Conservation (phyloP, 1,140 invertebrate species). For the Drosophila tsacasi region DNA sequence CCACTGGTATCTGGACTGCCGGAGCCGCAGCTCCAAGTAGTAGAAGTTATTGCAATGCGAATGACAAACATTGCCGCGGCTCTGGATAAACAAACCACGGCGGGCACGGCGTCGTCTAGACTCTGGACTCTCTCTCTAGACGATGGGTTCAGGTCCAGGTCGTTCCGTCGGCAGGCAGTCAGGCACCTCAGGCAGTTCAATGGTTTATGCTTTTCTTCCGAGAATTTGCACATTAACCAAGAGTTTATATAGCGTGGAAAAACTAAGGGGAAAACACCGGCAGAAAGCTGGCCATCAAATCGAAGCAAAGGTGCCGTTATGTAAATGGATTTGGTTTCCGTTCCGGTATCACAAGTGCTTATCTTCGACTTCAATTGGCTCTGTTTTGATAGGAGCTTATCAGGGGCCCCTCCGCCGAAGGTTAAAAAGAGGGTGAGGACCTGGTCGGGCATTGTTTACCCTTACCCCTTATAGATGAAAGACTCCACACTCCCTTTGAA, state of each 20-base stretch:
- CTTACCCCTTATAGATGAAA: slow-evolving; percentile 10
- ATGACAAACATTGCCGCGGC: slow-evolving; percentile 73
- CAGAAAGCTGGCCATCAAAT: slow-evolving; percentile 55
- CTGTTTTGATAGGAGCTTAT: slow-evolving; percentile 35
- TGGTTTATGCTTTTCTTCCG: slow-evolving; percentile 38
- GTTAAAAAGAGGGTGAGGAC: slow-evolving; percentile 3
- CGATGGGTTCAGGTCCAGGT: slow-evolving; percentile 24
- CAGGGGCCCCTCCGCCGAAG: background rate
- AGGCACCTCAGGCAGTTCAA: slow-evolving; percentile 7
- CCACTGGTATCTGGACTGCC: slow-evolving; percentile 15
- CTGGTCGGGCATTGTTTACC: slow-evolving; percentile 7
- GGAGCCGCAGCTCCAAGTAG: slow-evolving; percentile 33
- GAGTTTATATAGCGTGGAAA: slow-evolving; percentile 15
- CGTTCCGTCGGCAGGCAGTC: background rate
- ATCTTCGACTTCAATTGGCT: slow-evolving; percentile 33
- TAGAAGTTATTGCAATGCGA: slow-evolving; percentile 78
- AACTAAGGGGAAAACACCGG: slow-evolving; percentile 29
- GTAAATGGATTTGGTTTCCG: slow-evolving; percentile 72
- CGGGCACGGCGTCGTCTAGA: slow-evolving; percentile 50
- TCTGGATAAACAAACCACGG: slow-evolving; percentile 63
- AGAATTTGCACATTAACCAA: slow-evolving; percentile 44
- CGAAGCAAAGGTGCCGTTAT: slow-evolving; percentile 39
- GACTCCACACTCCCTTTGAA: slow-evolving; percentile 46
- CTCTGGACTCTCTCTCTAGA: slow-evolving; percentile 15
- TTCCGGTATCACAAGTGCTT: slow-evolving; percentile 58